Evolutionary conservation across 1,140 invertebrate genomes (phyloP).

Genomic region (Drosophila tsacasi): DNA sequence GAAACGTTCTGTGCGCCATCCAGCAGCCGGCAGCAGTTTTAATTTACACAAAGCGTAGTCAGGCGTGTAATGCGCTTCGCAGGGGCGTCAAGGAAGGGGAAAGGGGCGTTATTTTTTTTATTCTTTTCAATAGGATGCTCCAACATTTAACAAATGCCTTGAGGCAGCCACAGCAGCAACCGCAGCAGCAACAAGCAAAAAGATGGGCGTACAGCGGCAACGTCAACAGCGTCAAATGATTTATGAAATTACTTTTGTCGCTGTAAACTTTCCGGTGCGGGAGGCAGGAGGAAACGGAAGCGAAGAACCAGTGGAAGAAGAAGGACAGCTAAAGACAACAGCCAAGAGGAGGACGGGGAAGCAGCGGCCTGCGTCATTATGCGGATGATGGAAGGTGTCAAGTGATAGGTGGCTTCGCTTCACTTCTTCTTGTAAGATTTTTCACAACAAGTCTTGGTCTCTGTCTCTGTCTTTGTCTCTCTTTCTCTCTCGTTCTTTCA

Average conservation of each 20-base stretch:
- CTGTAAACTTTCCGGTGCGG: slow-evolving; percentile 38
- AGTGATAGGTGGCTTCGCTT: slow-evolving; percentile 4
- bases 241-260: slow-evolving; percentile 84
- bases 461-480: no score
- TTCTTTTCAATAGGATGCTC: slow-evolving; percentile 7
- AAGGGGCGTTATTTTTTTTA: neutral
- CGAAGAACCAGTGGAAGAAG: neutral
- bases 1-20: slow-evolving; percentile 4
- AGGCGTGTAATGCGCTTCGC: slow-evolving; percentile 68
- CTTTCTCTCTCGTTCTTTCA: accelerated
- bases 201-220: slow-evolving; percentile 18
- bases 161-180: slow-evolving; percentile 48
- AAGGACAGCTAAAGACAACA: neutral
- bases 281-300: neutral
- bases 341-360: neutral
- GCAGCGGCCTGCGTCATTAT: neutral
- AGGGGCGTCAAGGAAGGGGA: neutral
- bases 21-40: slow-evolving; percentile 77
- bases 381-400: slow-evolving; percentile 15
- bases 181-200: slow-evolving; percentile 5
- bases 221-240: slow-evolving; percentile 79
- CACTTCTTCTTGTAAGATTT: neutral
- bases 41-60: slow-evolving; percentile 84
- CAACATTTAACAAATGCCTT: slow-evolving; percentile 80
- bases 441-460: neutral